Evolutionary conservation across 2,888 invertebrate species (phyloP).

Genomic region (Pomacea canaliculata): DNA sequence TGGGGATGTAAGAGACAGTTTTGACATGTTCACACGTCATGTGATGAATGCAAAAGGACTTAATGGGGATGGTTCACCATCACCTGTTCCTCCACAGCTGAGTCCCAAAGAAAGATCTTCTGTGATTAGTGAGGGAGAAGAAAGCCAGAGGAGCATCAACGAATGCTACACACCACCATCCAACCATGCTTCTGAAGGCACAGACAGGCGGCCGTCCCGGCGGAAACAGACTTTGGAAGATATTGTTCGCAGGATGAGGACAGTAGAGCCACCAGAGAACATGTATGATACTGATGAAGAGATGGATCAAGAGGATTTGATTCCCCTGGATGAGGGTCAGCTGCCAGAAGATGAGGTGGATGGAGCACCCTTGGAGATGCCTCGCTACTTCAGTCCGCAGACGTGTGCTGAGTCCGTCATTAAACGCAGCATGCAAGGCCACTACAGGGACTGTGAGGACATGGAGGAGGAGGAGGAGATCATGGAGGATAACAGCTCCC

Average conservation of each 20-base stretch:
- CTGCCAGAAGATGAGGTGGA: constrained; percentile 47
- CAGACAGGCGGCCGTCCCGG: constrained; percentile 38
- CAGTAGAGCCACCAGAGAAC: constrained; percentile 44
- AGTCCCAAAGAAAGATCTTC: constrained; percentile 7
- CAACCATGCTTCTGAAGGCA: constrained; percentile 7
- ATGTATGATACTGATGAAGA: constrained; percentile 43
- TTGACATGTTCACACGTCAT: constrained; percentile 12
- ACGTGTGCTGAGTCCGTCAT: constrained; percentile 25
- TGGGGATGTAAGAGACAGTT: constrained; percentile 5
- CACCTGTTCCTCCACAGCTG: background rate
- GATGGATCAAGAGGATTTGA: constrained; percentile 20
- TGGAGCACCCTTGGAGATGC: constrained; percentile 38
- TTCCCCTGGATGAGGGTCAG: constrained; percentile 18
- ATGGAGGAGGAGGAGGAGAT: constrained; percentile 9
- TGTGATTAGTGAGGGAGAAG: background rate
- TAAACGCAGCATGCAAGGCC: constrained; percentile 14
- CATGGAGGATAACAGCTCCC: background rate
- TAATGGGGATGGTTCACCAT: constrained; percentile 12
- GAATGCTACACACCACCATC: constrained; percentile 22
- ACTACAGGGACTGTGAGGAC: constrained; percentile 14
- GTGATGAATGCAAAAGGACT: constrained; percentile 14
- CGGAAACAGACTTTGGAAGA: constrained; percentile 61
- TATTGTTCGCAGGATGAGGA: constrained; percentile 53
- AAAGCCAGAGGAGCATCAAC: background rate
- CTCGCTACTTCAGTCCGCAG: constrained; percentile 18